Base-by-base conservation (phyloP, 2,113 vertebrate species). In the Periophthalmodon schlosseri region DNA sequence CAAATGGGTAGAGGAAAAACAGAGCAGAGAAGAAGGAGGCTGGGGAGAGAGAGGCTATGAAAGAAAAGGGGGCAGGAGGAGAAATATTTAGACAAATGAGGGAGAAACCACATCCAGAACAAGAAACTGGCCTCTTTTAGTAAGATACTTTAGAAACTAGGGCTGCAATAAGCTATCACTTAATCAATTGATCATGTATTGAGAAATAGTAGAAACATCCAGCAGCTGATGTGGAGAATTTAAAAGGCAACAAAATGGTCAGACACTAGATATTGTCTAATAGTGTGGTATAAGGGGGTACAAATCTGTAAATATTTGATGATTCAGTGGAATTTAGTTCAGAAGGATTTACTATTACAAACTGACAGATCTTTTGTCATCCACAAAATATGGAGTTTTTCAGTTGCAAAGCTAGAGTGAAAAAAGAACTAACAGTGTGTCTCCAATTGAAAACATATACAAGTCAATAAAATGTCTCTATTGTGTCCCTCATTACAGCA, bases 1-100 rank as follows among this genome's bases (percentile, higher is more conserved):
- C 87, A 87, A 91, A 91, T 67, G 86, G 70, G 70, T 63, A 74
- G 81, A 85, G 76, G 76, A 85, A 68, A 86, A 76, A 69, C 63
- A 76, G 77, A 76, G 74, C n/a, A 66, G 18, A 73, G 74, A 68
- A 75, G 77, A 81, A 75, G 52, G 73, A 75, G 71, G 46, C 72
- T 33, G 73, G 52, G 60, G 72, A 70, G 69, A 28, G 36, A 5
- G 47, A 64, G 69, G 50, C 60, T 36, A 65, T 71, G 15, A 79
- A 14, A 71, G 39, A 61, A 24, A 36, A 73, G 64, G 69, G 56
- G 36, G 64, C 70, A 63, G 60, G 67, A 57, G 21, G 56, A 78
- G 74, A 86, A 80, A 76, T 79, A 82, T 82, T 85, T 72, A 79
- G 72, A 79, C 57, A 67, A 65, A 63, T 66, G 47, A 68, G 54